Conservation (phyloP, 2,888 invertebrate genomes). For the Machimus atricapillus region DNA sequence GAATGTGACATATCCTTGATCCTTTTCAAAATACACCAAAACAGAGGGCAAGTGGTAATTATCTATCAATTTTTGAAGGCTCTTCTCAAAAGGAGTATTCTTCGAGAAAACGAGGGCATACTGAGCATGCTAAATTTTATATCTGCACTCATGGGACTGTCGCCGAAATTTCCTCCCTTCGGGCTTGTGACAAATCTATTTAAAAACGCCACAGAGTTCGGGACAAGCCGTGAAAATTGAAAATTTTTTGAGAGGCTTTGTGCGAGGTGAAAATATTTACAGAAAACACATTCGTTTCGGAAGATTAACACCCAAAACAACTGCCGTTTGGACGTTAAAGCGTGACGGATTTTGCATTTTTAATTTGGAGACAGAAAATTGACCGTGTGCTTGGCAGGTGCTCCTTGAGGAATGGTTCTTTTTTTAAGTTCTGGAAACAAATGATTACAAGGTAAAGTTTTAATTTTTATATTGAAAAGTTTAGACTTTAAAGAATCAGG, state of each 20-base stretch:
- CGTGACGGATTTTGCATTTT: slow-evolving; percentile 10
- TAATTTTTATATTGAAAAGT: not conserved
- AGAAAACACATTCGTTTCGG: slow-evolving; percentile 30
- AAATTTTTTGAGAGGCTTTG: slow-evolving; percentile 21
- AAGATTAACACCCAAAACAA: not conserved
- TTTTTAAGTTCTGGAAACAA: not conserved
- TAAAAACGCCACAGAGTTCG: not conserved
- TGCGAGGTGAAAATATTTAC: slow-evolving; percentile 33
- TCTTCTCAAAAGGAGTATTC: not conserved
- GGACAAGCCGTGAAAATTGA: slow-evolving; percentile 22
- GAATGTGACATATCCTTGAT: not conserved
- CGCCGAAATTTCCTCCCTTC: not conserved
- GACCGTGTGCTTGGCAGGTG: not conserved
- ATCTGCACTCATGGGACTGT: not conserved
- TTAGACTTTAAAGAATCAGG: too few relatives aligned
- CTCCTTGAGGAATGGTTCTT: not conserved
- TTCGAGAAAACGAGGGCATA: not conserved
- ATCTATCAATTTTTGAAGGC: not conserved
- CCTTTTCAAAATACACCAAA: not conserved
- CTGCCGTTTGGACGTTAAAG: not conserved
- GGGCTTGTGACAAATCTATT: not conserved
- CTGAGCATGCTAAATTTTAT: slow-evolving; percentile 2
- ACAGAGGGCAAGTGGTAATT: slow-evolving; percentile 8
- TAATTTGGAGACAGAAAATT: not conserved
- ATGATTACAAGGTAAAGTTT: not conserved